phyloP scores from a whole-genome alignment of 2,888 invertebrate genomes.

The Drosophila trichaetosa region DNA sequence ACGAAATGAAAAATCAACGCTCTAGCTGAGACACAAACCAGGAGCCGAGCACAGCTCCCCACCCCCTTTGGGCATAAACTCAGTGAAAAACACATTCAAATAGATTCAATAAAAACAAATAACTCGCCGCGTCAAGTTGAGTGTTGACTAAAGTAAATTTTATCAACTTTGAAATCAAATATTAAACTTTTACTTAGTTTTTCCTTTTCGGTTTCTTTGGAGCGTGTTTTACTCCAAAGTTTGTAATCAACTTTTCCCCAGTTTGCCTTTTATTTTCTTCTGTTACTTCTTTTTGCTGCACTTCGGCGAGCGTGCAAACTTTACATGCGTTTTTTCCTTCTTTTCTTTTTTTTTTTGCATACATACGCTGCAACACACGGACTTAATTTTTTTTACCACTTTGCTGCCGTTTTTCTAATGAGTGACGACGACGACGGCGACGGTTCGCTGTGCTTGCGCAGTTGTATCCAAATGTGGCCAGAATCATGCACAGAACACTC shows the following conservation, averaged over 20 bases:
- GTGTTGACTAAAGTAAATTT: conserved; percentile 77
- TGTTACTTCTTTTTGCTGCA: conserved; percentile 34
- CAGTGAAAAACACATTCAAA: conserved; percentile 60
- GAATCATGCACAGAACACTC: conserved; percentile 30
- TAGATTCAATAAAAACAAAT: conserved; percentile 75
- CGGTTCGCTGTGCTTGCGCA: conserved; percentile 25
- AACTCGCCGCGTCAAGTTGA: conserved; percentile 54
- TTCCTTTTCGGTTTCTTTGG: conserved; percentile 44
- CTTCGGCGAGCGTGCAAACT: conserved; percentile 57
- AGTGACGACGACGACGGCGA: conserved; percentile 62
- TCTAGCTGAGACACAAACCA: conserved; percentile 50
- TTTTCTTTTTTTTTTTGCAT: conserved; percentile 11
- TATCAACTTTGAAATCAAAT: conserved; percentile 80
- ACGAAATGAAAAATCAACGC: conserved; percentile 75
- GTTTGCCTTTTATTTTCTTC: conserved; percentile 32
- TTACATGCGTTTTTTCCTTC: conserved; percentile 59
- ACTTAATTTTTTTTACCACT: conserved; percentile 68
- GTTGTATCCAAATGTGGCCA: conserved; percentile 65
- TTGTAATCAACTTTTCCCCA: conserved; percentile 77
- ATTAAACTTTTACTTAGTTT: conserved; percentile 73
- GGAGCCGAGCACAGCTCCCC: neutral
- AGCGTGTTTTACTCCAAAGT: conserved; percentile 61
- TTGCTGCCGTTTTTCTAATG: conserved; percentile 76
- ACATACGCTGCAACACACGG: conserved; percentile 67
- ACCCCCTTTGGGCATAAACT: conserved; percentile 2